phyloP scores from a whole-genome alignment of 2,797 vertebrate species.

The Acanthis flammea region DNA sequence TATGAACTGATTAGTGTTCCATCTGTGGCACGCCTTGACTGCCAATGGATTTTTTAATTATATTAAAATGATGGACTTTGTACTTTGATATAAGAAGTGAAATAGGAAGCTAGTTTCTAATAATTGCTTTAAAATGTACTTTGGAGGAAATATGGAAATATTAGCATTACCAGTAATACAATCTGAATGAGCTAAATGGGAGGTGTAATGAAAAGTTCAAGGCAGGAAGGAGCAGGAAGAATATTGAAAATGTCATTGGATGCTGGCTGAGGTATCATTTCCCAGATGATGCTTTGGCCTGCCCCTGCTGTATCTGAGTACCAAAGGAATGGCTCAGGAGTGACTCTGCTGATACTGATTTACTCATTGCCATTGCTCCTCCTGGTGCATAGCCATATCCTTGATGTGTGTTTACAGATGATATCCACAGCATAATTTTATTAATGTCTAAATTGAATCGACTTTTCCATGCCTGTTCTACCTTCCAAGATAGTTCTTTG shows the following conservation, averaged over 20 bases:
- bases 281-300: background rate
- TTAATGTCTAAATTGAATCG: background rate
- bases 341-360: background rate
- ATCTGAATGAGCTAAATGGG: constrained; percentile 57
- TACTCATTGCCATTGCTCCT: background rate
- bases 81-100: constrained; percentile 59
- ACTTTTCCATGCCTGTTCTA: background rate
- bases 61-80: constrained; percentile 56
- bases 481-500: background rate
- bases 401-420: background rate
- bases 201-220: constrained; percentile 46
- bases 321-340: background rate
- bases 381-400: background rate
- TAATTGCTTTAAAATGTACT: constrained; percentile 62
- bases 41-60: constrained; percentile 55
- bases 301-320: background rate
- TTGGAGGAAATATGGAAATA: constrained; percentile 58
- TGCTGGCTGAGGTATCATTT: background rate
- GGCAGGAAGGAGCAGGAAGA: constrained; percentile 23
- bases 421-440: background rate
- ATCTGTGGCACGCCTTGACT: background rate
- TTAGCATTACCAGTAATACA: constrained; percentile 58
- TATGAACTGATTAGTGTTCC: constrained; percentile 40
- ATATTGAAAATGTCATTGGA: constrained; percentile 18
- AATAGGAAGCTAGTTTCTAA: constrained; percentile 62